Evolutionary conservation across 2,888 invertebrate species (phyloP).

Genomic region (Eustalomyia histrio): DNA sequence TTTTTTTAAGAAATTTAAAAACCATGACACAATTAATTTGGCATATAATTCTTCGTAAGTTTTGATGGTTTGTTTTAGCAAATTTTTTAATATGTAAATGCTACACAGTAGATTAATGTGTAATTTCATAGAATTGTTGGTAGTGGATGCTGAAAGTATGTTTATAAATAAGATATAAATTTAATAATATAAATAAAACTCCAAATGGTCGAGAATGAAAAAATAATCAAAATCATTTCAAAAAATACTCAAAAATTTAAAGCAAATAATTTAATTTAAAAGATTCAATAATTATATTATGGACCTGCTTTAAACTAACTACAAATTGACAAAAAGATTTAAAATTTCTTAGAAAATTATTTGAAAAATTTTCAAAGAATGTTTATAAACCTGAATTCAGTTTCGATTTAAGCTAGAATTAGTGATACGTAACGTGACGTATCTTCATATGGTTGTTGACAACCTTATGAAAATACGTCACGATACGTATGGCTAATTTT

Average conservation of each 20-base stretch:
- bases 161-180: constrained; percentile 10
- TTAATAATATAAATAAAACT: constrained; percentile 5
- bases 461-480: no score
- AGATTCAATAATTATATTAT: not conserved
- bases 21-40: constrained; percentile 4
- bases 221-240: not conserved
- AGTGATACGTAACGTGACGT: no score
- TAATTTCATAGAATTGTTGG: constrained; percentile 38
- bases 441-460: no score
- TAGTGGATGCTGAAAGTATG: not conserved
- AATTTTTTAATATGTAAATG: constrained; percentile 48
- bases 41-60: constrained; percentile 12
- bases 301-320: no score
- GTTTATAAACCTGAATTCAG: no score
- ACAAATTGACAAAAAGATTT: no score
- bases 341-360: no score
- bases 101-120: constrained; percentile 48
- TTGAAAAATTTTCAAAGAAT: no score
- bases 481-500: no score
- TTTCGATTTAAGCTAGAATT: no score
- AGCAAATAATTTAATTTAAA: not conserved
- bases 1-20: not conserved
- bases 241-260: not conserved
- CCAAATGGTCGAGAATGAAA: not conserved
- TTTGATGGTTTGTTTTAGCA: constrained; percentile 49